Base-by-base conservation (phyloP, 2,797 vertebrate genomes). In the Squalus acanthias region DNA sequence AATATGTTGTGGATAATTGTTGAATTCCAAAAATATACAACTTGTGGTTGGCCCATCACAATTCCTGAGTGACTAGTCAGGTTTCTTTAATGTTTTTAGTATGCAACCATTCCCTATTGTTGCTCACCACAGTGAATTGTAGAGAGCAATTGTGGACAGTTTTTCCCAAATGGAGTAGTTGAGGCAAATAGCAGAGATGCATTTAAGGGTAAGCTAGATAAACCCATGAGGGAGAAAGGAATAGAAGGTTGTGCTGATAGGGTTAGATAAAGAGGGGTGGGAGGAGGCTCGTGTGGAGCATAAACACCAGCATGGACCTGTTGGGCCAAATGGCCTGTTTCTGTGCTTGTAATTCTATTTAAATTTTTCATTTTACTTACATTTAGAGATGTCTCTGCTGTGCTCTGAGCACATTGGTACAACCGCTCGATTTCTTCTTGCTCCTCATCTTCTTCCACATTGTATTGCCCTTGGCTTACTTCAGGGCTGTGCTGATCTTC, bases 391-490 rank as follows among this genome's bases (percentile, higher is more conserved):
- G 13, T 88, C 46, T 96, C 89, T 82, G 33, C 26, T 46, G 74
- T 92, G 57, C 63, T 93, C 50, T 96, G 67, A 53, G 60, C 46
- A 91, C 15, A 15, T 96, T 96, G 96, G 6, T 94, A 96, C 33
- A 92, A 67, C 88, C 96, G 96, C 15, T 97, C 96, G 72, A 97
- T 96, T 96, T 97, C 96, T 89, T 96, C 96, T 76, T 96, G 89
- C 57, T 96, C 76, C 60, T 96, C 96, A 50, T 96, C 96, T 89
- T 97, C 67, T 39, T 96, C 96, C 63, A 57, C 12, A 9, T 96
- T 96, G 57, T 79, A 69, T 10, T 94, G 93, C 13, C n/a, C 94
- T 92, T 92, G 33, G 17, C 89, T 67, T 92, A n/a, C 60, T 92
- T 20, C 6, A 9, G 82, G 17, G 39, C 82, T 63, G 7, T 39